These are phyloP conservation scores for Thalassophryne amazonica DNA, from an alignment of 2,797 vertebrate species.

Conservation along the genomic window DNA sequence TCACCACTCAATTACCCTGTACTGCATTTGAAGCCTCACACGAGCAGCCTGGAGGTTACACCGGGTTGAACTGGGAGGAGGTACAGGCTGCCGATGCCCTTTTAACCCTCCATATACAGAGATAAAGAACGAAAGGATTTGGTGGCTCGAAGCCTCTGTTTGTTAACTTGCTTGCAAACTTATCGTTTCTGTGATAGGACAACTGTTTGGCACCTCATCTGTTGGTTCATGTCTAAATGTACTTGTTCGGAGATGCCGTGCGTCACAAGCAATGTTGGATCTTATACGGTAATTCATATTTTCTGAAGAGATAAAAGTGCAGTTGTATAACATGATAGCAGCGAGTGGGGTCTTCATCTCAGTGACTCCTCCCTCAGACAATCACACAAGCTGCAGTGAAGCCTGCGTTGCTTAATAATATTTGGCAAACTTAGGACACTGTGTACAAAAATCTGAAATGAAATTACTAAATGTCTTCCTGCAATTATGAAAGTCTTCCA, in stretches of 20 bases:
- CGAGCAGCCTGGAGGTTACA: conserved; percentile 57
- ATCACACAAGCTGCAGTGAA: not conserved
- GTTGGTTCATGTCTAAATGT: not conserved
- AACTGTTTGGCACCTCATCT: not conserved
- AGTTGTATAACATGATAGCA: not conserved
- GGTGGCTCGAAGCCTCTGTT: conserved; percentile 7
- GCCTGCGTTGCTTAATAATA: not conserved
- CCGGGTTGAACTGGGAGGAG: conserved; percentile 51
- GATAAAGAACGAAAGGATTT: conserved; percentile 38
- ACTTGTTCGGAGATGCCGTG: not conserved
- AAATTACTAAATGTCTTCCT: not conserved
- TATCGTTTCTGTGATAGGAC: not conserved
- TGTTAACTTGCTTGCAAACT: conserved; percentile 18
- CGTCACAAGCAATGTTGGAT: not conserved
- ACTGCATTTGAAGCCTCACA: conserved; percentile 58
- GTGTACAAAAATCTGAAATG: not conserved
- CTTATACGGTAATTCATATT: not conserved
- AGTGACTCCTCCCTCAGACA: not conserved
- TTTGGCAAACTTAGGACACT: not conserved
- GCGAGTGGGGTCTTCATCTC: not conserved
- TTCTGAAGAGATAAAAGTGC: not conserved
- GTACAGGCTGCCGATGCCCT: conserved; percentile 47
- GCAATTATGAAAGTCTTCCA: too few species aligned
- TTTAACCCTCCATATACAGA: conserved; percentile 49
- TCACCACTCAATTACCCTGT: conserved; percentile 72